These are phyloP conservation scores for Salvator merianae DNA, from an alignment of 2,113 vertebrate genomes.

Conservation along the genomic window DNA sequence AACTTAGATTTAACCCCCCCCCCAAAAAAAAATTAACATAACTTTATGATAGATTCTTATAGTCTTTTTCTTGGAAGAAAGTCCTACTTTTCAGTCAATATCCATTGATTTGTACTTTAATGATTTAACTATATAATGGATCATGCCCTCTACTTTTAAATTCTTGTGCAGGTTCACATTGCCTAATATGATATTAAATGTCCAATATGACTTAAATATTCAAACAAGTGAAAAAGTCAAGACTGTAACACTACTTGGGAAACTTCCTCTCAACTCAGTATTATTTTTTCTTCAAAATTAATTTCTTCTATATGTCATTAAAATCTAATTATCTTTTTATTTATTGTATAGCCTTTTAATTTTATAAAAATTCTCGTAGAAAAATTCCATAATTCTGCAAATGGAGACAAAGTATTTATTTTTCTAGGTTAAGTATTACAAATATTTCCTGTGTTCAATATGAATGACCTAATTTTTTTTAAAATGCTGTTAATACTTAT, in stretches of 20 bases:
- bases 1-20: too few species aligned
- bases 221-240: background rate
- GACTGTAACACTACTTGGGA: too few species aligned
- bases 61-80: too few species aligned
- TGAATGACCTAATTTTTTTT: background rate
- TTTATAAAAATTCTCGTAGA: too few species aligned
- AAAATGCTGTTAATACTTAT: conserved; percentile 38
- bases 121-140: background rate
- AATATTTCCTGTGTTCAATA: conserved; percentile 26
- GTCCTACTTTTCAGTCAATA: too few species aligned
- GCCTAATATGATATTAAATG: background rate
- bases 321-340: background rate
- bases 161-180: background rate
- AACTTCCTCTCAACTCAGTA: background rate
- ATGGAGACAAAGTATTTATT: background rate
- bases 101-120: too few species aligned
- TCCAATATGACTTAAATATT: background rate
- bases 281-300: background rate
- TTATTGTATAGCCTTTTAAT: background rate
- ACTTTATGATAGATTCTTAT: too few species aligned
- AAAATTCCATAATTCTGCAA: too few species aligned
- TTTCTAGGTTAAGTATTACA: background rate
- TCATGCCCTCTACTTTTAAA: background rate
- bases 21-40: too few species aligned
- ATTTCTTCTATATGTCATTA: background rate